Base-by-base conservation (phyloP, 2,888 invertebrate species). In the Amphipyra berbera region DNA sequence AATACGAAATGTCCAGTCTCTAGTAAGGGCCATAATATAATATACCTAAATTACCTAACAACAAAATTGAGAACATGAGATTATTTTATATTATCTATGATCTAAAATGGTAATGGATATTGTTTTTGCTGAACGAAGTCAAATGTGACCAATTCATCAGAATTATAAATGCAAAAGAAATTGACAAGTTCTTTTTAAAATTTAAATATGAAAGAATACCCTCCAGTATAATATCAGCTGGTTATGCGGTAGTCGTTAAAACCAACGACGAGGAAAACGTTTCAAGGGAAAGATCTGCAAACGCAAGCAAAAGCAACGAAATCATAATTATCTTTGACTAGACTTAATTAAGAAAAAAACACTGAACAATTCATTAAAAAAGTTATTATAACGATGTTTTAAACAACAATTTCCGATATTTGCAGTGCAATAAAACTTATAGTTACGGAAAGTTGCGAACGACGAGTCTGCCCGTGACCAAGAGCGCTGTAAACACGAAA, bases 401-500 rank as follows among this genome's bases (percentile, higher is more conserved):
- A 15, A 38, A 7, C 37, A 57, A 73, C 45, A 15, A 55, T 56
- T 61, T 55, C 44, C 41, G 15, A 70, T 75, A 74, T 58, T 74
- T 74, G 47, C 55, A 59, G 48, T 73, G 14, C 38, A 15, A 50
- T 70, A 62, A 58, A 75, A 71, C 37, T 69, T 61, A 38, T 46
- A 54, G 53, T 54, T 57, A 47, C 37, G 40, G 49, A 61, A 54
- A 61, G 42, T 69, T 50, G 33, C 33, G 45, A 67, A 14, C 40
- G 40, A 67, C 58, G 67, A 65, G 73, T 58, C 53, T 73, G 53
- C 41, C 68, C 73, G 59, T 73, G 68, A 73, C 73, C 68, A 66
- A 71, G 42, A 72, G 45, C 68, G 68, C 73, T 58, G 53, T 49
- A 73, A 67, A 73, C 53, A 68, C 49, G 42, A 59, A 73, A 73